phyloP scores from a whole-genome alignment of 2,797 vertebrate genomes.

The Pangasius sanitwongsei region DNA sequence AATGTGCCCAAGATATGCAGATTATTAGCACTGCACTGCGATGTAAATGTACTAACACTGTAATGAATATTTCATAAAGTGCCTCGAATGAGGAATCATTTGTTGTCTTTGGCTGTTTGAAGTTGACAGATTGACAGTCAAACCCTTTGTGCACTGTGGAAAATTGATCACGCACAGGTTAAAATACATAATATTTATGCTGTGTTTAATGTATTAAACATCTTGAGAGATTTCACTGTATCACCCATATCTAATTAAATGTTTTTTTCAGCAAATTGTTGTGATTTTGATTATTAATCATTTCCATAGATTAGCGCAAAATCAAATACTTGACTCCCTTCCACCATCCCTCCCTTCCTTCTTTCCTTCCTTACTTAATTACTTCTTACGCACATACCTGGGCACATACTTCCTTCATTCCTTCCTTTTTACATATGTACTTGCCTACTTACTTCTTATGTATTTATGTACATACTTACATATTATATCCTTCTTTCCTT shows the following conservation, averaged over 20 bases:
- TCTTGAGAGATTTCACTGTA: not conserved
- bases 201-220: not conserved
- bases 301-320: not conserved
- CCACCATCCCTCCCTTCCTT: not conserved
- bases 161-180: not conserved
- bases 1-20: not conserved
- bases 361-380: not conserved
- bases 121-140: not conserved
- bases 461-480: not conserved
- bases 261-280: not conserved
- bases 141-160: not conserved
- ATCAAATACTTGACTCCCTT: not conserved
- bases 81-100: not conserved
- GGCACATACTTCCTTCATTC: not conserved
- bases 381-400: not conserved
- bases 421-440: not conserved
- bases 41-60: not conserved
- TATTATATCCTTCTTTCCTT: not conserved
- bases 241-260: not conserved
- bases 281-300: not conserved
- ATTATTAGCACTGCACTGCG: not conserved
- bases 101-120: not conserved
- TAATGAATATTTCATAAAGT: not conserved
- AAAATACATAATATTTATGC: conserved; percentile 21
- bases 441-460: no score